phyloP scores from a whole-genome alignment of 2,888 invertebrate genomes.

The Hybos culiciformis region DNA sequence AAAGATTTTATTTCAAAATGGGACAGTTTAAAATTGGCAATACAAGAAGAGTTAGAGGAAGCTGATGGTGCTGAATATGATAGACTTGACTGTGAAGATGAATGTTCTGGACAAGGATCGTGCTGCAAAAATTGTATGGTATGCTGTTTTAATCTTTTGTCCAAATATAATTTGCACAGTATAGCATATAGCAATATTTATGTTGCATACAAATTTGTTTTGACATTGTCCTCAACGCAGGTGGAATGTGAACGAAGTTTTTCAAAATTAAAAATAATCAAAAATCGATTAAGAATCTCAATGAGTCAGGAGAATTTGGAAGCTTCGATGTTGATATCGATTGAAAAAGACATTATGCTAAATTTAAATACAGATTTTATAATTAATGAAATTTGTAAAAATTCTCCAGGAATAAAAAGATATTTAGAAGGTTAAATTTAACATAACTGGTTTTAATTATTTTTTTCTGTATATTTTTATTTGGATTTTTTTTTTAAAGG shows the following conservation, averaged over 20 bases:
- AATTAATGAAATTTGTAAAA: conserved; percentile 1
- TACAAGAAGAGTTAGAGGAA: background rate
- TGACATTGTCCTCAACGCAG: conserved; percentile 2
- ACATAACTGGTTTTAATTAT: too few species aligned
- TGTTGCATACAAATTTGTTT: conserved; percentile 2
- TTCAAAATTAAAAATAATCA: background rate
- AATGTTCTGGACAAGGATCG: background rate
- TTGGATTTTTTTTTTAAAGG: too few species aligned
- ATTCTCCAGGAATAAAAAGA: conserved; percentile 1
- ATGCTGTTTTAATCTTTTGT: background rate
- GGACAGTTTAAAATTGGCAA: background rate
- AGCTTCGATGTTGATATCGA: background rate
- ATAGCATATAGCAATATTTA: conserved; percentile 2
- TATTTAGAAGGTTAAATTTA: conserved; percentile 1
- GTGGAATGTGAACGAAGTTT: background rate
- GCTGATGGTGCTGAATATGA: background rate
- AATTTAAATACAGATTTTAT: conserved; percentile 1
- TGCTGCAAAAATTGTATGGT: conserved; percentile 1
- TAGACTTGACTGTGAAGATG: background rate
- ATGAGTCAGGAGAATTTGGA: conserved; percentile 1
- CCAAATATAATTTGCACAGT: background rate
- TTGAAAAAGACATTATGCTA: conserved; percentile 1
- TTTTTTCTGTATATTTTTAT: too few species aligned
- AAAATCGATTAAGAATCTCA: background rate
- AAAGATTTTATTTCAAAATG: background rate